Percentiles rank a stretch among this genome's conserved stretches.
These are phyloP conservation scores for Paedocypris sp. DNA, from an alignment of 2,113 vertebrate species.

Conservation along the genomic window DNA sequence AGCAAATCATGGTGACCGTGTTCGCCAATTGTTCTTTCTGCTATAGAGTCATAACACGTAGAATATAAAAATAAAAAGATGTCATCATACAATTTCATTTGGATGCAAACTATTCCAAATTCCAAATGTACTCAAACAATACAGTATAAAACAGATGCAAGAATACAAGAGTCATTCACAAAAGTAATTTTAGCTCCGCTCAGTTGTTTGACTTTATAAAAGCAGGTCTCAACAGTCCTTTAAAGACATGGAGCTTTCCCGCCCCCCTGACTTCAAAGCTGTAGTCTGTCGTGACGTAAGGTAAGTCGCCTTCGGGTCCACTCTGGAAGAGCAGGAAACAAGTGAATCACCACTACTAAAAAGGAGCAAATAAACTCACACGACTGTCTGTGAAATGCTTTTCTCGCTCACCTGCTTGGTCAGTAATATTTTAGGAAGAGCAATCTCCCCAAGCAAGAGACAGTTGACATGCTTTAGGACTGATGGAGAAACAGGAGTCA, in stretches of 20 bases:
- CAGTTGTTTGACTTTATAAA: constrained; percentile 20
- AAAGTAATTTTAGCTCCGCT: constrained; percentile 21
- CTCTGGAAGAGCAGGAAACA: constrained; percentile 50
- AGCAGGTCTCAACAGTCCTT: constrained; percentile 47
- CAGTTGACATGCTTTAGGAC: constrained; percentile 77
- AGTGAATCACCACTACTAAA: background rate
- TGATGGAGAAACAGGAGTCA: constrained; percentile 72
- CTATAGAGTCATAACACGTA: background rate
- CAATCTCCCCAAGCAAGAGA: constrained; percentile 72
- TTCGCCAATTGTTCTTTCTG: background rate
- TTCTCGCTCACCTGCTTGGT: constrained; percentile 71
- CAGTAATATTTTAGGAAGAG: constrained; percentile 70
- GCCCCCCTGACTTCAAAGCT: constrained; percentile 72
- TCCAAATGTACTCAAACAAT: no score
- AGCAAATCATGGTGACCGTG: constrained; percentile 13
- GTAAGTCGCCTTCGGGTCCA: constrained; percentile 67
- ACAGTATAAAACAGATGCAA: constrained; percentile 19
- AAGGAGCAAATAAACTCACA: background rate
- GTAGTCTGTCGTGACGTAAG: constrained; percentile 79
- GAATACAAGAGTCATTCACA: constrained; percentile 15
- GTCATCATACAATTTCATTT: background rate
- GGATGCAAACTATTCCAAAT: no score
- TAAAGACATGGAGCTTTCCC: constrained; percentile 70
- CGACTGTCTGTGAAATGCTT: background rate
- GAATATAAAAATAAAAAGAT: background rate